These are phyloP conservation scores for Perizoma affinitatum DNA, from an alignment of 2,888 invertebrate species.

Conservation along the genomic window DNA sequence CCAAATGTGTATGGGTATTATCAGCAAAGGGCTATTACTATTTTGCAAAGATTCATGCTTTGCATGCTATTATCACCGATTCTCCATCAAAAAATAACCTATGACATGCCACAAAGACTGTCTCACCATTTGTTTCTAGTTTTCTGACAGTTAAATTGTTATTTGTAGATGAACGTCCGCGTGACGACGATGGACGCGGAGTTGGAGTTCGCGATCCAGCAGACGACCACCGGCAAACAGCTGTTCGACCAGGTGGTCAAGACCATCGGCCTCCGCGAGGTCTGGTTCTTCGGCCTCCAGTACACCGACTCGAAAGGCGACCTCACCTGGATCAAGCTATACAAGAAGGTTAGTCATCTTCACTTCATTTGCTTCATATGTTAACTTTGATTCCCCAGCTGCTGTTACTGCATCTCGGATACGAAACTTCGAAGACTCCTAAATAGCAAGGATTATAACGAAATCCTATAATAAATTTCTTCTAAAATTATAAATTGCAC, in stretches of 20 bases:
- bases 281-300: conserved; percentile 99
- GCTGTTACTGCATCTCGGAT: conserved; percentile 4
- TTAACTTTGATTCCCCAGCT: neutral
- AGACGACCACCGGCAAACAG: conserved; percentile 99
- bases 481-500: conserved; percentile 18
- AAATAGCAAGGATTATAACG: conserved; percentile 8
- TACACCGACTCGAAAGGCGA: conserved; percentile 99
- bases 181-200: conserved; percentile 99
- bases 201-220: conserved; percentile 99
- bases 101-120: too few species aligned
- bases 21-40: too few species aligned
- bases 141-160: too few species aligned
- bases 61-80: too few species aligned
- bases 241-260: conserved; percentile 99
- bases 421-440: neutral
- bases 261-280: conserved; percentile 99
- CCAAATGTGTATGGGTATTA: too few species aligned
- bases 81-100: too few species aligned
- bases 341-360: conserved; percentile 94
- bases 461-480: conserved; percentile 20
- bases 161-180: conserved; percentile 96
- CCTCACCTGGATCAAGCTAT: conserved; percentile 99
- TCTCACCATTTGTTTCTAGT: too few species aligned
- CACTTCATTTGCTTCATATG: neutral
- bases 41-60: too few species aligned